These are phyloP conservation scores for Eretmochelys imbricata DNA, from an alignment of 2,113 vertebrate genomes.

Conservation along the genomic window DNA sequence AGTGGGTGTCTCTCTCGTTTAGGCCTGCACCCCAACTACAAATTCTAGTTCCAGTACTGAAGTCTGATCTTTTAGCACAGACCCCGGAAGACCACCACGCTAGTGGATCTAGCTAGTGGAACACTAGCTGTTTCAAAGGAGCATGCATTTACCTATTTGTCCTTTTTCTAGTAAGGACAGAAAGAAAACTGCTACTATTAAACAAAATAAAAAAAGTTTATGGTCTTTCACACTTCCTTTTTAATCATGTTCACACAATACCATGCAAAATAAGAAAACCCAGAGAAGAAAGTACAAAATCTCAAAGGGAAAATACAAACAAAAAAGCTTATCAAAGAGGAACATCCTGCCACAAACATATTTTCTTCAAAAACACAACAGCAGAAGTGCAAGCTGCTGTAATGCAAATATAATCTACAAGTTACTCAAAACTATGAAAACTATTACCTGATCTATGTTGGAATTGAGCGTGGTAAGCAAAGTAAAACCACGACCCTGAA, in stretches of 20 bases:
- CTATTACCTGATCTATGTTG: conserved; percentile 91
- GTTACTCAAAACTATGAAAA: neutral
- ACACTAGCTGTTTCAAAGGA: neutral
- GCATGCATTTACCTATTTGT: neutral
- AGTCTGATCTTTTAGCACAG: neutral
- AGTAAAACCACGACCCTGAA: conserved; percentile 91
- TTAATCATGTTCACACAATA: neutral
- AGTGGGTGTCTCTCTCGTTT: neutral
- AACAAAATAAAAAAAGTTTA: neutral
- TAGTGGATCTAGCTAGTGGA: neutral
- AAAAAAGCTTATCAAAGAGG: neutral
- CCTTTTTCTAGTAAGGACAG: neutral
- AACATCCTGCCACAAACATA: neutral
- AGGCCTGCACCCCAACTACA: neutral
- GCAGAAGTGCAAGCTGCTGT: neutral
- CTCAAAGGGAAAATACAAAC: neutral
- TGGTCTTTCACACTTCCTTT: neutral
- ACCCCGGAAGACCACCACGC: neutral
- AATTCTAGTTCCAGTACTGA: neutral
- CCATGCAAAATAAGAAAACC: neutral
- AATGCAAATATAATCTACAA: neutral
- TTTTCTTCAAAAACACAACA: neutral
- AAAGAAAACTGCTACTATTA: neutral
- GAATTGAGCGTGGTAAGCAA: conserved; percentile 92
- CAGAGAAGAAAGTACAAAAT: neutral